Percentiles rank a stretch among this genome's conserved stretches.
Conservation (phyloP, 2,888 invertebrate species). For the Toxonevra muliebris region DNA sequence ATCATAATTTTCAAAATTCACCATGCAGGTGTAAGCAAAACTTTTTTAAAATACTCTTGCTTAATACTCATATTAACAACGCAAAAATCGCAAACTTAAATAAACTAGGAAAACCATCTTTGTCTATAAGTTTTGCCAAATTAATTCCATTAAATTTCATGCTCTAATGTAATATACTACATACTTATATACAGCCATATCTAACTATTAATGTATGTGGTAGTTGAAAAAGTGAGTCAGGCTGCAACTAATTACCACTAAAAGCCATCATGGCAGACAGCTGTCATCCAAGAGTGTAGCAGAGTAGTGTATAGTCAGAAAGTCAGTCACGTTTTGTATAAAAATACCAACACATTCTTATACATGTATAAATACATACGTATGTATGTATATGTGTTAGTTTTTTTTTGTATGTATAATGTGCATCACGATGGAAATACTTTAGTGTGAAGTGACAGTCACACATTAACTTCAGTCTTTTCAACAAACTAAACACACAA, state of each 20-base stretch:
- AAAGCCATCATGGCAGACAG: slow-evolving; percentile 45
- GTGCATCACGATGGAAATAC: neutral
- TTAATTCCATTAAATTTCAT: neutral
- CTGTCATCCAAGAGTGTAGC: slow-evolving; percentile 30
- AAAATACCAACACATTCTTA: slow-evolving; percentile 5
- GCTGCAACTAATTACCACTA: slow-evolving; percentile 48
- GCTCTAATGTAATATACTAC: neutral
- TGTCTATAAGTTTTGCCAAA: no score
- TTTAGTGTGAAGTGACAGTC: neutral
- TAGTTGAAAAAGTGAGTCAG: slow-evolving; percentile 1
- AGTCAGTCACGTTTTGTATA: slow-evolving; percentile 18
- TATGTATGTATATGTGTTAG: neutral
- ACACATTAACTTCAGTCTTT: neutral
- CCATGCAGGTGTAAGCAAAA: no score
- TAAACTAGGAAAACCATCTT: no score
- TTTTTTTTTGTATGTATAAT: neutral
- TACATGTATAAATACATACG: neutral
- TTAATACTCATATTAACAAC: no score
- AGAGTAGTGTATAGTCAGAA: slow-evolving; percentile 12
- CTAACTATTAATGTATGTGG: no score
- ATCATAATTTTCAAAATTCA: no score
- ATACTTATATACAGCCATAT: neutral
- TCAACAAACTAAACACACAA: neutral
- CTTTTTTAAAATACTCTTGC: no score
- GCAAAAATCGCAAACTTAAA: no score